These are phyloP conservation scores for Bibio marci DNA, from an alignment of 2,888 invertebrate genomes.

Conservation along the genomic window DNA sequence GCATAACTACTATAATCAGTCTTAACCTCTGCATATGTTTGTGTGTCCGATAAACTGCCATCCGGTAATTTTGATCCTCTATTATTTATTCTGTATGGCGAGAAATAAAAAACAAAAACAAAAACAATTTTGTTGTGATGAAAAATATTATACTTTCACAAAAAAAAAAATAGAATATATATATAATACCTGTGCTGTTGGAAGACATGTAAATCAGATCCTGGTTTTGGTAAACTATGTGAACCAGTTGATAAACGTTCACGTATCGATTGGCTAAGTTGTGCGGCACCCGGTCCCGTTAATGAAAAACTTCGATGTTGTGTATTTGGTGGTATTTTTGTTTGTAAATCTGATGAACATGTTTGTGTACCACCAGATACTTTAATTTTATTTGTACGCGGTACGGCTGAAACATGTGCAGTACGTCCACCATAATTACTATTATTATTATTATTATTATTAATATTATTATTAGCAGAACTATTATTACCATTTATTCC, in stretches of 20 bases:
- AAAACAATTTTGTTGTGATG: background rate
- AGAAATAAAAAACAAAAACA: constrained; percentile 12
- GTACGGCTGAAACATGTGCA: constrained; percentile 72
- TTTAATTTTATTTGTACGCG: constrained; percentile 64
- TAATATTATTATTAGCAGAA: background rate
- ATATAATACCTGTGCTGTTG: constrained; percentile 38
- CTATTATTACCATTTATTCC: background rate
- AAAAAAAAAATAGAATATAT: constrained; percentile 1
- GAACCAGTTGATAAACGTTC: constrained; percentile 72
- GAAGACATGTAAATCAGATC: constrained; percentile 45
- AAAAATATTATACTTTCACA: background rate
- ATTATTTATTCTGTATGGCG: constrained; percentile 27
- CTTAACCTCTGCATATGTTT: constrained; percentile 51
- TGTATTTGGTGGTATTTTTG: constrained; percentile 43
- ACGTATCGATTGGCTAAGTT: constrained; percentile 70
- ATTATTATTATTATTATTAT: too few species aligned
- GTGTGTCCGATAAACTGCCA: constrained; percentile 74
- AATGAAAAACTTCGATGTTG: constrained; percentile 74
- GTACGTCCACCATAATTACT: constrained; percentile 42
- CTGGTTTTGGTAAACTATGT: constrained; percentile 67
- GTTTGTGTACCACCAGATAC: constrained; percentile 84
- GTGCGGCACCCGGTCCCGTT: constrained; percentile 70
- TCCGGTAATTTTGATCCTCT: constrained; percentile 43
- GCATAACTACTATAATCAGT: constrained; percentile 72
- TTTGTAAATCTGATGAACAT: constrained; percentile 58